Percentiles rank a stretch among this genome's conserved stretches.
Conservation (phyloP, 2,888 invertebrate genomes). For the Campopleginae sp. region DNA sequence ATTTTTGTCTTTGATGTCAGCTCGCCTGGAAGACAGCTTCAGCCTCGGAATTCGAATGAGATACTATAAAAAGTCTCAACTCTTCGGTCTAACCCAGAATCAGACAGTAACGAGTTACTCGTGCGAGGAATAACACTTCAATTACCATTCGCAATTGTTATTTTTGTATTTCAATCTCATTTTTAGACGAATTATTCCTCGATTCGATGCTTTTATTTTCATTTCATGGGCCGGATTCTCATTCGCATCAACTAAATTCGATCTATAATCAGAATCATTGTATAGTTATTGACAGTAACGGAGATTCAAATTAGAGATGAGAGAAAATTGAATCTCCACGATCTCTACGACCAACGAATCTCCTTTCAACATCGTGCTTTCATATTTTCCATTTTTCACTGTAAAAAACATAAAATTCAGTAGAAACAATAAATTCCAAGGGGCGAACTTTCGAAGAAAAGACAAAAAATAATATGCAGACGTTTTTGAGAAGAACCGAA, state of each 20-base stretch:
- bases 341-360: background rate
- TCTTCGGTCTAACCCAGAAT: slow-evolving; percentile 15
- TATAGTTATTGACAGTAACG: too few relatives aligned
- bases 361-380: background rate
- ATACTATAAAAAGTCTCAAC: slow-evolving; percentile 1
- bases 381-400: background rate
- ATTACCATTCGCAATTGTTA: background rate
- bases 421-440: background rate
- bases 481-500: background rate
- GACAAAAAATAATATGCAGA: background rate
- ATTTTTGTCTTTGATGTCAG: slow-evolving; percentile 42
- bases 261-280: too few relatives aligned
- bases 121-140: slow-evolving; percentile 18
- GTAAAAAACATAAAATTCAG: background rate
- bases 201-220: background rate
- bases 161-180: background rate
- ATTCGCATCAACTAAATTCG: too few relatives aligned
- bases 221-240: too few relatives aligned
- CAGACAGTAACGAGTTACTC: slow-evolving; percentile 26
- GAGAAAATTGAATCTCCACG: background rate
- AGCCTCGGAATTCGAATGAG: slow-evolving; percentile 25
- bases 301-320: too few relatives aligned
- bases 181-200: background rate
- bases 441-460: background rate
- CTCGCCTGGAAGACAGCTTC: slow-evolving; percentile 26